phyloP scores from a whole-genome alignment of 1,140 invertebrate species.

The Daktulosphaira vitifoliae region DNA sequence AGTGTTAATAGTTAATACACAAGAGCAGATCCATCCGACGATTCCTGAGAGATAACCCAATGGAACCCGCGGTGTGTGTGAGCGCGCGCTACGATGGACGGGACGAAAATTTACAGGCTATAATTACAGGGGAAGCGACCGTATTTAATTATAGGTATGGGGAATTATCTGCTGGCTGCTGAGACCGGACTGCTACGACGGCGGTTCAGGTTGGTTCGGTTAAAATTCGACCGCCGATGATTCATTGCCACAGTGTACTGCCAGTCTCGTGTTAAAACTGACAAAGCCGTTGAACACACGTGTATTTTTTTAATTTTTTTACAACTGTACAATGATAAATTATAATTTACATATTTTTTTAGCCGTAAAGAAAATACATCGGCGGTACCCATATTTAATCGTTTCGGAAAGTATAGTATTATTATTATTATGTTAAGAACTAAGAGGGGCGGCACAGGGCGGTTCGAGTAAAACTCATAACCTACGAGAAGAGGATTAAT shows the following conservation, averaged over 20 bases:
- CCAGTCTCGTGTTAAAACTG: slow-evolving; percentile 30
- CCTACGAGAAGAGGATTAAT: too few species aligned
- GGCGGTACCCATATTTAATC: too few species aligned
- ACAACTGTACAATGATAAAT: slow-evolving; percentile 18
- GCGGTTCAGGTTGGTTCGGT: slow-evolving; percentile 1
- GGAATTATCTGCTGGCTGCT: slow-evolving; percentile 22
- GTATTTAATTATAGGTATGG: slow-evolving; percentile 33
- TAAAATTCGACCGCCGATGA: slow-evolving; percentile 31
- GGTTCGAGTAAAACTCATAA: too few species aligned
- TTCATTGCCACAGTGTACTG: slow-evolving; percentile 29
- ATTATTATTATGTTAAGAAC: too few species aligned
- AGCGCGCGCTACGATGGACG: slow-evolving; percentile 14
- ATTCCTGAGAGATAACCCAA: slow-evolving; percentile 20
- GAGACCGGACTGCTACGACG: slow-evolving; percentile 22
- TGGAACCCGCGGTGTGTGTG: background rate
- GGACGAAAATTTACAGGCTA: slow-evolving; percentile 33
- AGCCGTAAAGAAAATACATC: too few species aligned
- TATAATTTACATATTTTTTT: slow-evolving; percentile 20
- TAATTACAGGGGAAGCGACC: slow-evolving; percentile 33
- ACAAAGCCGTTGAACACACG: slow-evolving; percentile 22
- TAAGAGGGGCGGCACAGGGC: too few species aligned
- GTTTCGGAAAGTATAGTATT: too few species aligned
- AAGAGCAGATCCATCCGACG: background rate
- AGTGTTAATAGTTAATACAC: background rate
- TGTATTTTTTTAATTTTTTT: background rate